Evolutionary conservation across 2,113 vertebrate genomes (phyloP), one percentile per base, ranked within the genome.

Genomic region (Malurus cyaneus): DNA sequence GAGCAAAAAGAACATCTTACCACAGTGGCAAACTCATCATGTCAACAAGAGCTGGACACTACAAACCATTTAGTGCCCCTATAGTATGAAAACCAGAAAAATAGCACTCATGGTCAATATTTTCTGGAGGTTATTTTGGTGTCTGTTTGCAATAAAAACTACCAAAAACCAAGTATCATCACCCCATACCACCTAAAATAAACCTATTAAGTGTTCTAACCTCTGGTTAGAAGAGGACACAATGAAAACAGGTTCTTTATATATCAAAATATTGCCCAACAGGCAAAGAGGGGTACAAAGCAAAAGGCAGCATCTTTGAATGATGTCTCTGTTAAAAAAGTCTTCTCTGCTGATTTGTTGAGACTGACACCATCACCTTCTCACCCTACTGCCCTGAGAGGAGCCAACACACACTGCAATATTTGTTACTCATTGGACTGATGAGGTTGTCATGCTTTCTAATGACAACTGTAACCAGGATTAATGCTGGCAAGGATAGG

Each of bases 131-230:
- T 18, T 3, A 15, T 60, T 77, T 80, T 60, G 44, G 31, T 32
- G 39, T 29, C 70, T 81, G 7, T 28, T 28, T 41, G 3, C 31
- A 76, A 65, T 46, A 60, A 53, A 25, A 76, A 32, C 14, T 36
- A 5, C 1, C 6, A 11, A 23, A 9, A 56, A 66, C 12, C 18
- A 69, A 65, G 32, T 6, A 57, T 10, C 20, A 71, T 10, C n/a
- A 73, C 6, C 8, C 6, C 47, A 59, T 6, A 50, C 1, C 0
- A 2, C 18, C 1, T 1, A 5, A 39, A 21, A 29, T 46, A 14
- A 0, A 2, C 12, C 39, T 1, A 4, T 12, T 4, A 8, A 76
- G 7, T 32, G 7, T n/a, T 71, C 80, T 42, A 76, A 76, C 12
- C 20, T 88, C 21, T 64, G 41, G 8, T 46, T 60, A 54, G 12